phyloP scores from a whole-genome alignment of 1,140 invertebrate genomes.

The Aphis gossypii region DNA sequence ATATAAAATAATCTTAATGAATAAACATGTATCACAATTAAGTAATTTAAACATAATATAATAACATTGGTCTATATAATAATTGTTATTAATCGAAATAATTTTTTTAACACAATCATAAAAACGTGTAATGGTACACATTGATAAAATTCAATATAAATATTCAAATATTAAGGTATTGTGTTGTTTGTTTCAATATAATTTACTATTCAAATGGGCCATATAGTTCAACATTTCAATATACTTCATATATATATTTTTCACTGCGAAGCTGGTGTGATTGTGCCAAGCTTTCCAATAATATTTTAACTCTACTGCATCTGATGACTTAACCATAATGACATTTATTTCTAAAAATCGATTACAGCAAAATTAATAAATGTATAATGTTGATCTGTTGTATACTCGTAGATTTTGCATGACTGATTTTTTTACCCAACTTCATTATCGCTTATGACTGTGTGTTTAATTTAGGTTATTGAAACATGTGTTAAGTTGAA shows the following conservation, averaged over 20 bases:
- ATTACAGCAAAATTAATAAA: neutral
- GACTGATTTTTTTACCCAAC: no score
- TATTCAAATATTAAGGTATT: neutral
- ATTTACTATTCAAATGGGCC: constrained; percentile 31
- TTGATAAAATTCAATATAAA: neutral
- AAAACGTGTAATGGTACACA: neutral
- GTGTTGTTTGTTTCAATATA: neutral
- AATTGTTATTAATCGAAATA: neutral
- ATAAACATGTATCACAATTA: neutral
- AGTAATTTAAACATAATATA: neutral
- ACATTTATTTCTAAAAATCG: neutral
- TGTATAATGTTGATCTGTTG: neutral
- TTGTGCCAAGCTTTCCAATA: constrained; percentile 55
- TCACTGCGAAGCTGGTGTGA: neutral
- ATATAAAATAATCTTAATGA: neutral
- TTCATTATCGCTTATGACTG: no score
- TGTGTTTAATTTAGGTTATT: no score
- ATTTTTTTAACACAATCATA: neutral
- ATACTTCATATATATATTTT: constrained; percentile 38
- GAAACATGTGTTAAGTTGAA: neutral
- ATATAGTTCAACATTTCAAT: constrained; percentile 7
- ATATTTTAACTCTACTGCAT: constrained; percentile 23
- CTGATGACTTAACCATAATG: constrained; percentile 20
- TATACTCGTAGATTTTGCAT: neutral
- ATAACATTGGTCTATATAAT: neutral